These are phyloP conservation scores for Triplophysa yarkandensis DNA, from an alignment of 2,797 vertebrate species.

Conservation along the genomic window DNA sequence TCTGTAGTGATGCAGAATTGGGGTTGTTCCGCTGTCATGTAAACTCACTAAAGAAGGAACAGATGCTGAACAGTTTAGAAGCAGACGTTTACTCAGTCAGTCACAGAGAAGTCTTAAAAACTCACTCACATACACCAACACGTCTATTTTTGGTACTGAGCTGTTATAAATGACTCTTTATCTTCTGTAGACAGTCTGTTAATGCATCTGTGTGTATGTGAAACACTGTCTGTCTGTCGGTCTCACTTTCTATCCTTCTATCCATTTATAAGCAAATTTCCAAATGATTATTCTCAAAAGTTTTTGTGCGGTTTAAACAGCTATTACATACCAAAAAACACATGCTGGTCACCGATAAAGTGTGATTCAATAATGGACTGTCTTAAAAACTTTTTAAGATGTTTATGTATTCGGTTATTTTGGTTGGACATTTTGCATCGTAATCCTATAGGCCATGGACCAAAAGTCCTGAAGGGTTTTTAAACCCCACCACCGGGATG, in stretches of 20 bases:
- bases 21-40: constrained; percentile 12
- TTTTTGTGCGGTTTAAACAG: background rate
- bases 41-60: constrained; percentile 17
- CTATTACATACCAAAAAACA: background rate
- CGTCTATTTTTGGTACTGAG: background rate
- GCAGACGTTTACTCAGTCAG: constrained; percentile 24
- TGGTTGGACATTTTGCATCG: too few species aligned
- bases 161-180: background rate
- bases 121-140: background rate
- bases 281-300: background rate
- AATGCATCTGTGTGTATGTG: background rate
- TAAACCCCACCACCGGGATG: too few species aligned
- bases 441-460: too few species aligned
- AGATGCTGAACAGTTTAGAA: constrained; percentile 16
- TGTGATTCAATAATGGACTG: background rate
- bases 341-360: background rate
- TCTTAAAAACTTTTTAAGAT: too few species aligned
- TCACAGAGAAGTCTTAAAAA: constrained; percentile 24
- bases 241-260: background rate
- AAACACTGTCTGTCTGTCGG: background rate
- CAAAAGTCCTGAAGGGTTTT: too few species aligned
- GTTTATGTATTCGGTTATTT: too few species aligned
- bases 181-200: background rate
- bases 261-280: background rate
- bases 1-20: background rate